Evolutionary conservation across 2,113 vertebrate genomes (phyloP).

Genomic region (Girardinichthys multiradiatus): DNA sequence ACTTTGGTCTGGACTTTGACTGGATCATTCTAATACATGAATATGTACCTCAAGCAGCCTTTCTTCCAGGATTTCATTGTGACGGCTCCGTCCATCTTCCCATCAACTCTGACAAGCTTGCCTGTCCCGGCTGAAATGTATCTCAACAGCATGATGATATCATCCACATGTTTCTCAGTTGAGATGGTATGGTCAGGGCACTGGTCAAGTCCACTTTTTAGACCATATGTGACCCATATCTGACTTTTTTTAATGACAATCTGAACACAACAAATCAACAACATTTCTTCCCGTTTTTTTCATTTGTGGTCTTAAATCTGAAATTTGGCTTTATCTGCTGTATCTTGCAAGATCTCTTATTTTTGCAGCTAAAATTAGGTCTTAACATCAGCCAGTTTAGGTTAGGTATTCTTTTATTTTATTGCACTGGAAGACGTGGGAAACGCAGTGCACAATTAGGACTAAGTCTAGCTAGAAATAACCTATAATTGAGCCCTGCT

Average conservation of each 20-base stretch:
- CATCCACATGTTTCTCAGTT: not conserved
- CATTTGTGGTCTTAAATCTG: not conserved
- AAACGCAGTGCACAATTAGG: conserved; percentile 47
- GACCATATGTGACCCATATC: no score
- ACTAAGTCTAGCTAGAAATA: conserved; percentile 71
- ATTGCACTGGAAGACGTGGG: conserved; percentile 43
- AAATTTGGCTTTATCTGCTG: no score
- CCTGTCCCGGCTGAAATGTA: not conserved
- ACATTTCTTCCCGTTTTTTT: no score
- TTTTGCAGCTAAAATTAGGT: conserved; percentile 4
- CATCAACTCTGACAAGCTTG: not conserved
- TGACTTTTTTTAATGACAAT: not conserved
- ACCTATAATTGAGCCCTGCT: conserved; percentile 77
- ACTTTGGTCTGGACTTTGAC: not conserved
- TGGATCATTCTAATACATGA: not conserved
- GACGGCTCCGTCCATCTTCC: not conserved
- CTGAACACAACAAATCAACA: not conserved
- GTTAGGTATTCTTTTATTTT: conserved; percentile 37
- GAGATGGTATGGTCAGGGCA: not conserved
- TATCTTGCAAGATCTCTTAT: not conserved
- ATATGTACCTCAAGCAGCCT: not conserved
- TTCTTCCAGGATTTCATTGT: not conserved
- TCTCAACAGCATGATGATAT: not conserved
- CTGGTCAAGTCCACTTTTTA: not conserved
- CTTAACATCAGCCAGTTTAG: conserved; percentile 1